Conservation (phyloP, 2,113 vertebrate species). For the Elanoides forficatus region DNA sequence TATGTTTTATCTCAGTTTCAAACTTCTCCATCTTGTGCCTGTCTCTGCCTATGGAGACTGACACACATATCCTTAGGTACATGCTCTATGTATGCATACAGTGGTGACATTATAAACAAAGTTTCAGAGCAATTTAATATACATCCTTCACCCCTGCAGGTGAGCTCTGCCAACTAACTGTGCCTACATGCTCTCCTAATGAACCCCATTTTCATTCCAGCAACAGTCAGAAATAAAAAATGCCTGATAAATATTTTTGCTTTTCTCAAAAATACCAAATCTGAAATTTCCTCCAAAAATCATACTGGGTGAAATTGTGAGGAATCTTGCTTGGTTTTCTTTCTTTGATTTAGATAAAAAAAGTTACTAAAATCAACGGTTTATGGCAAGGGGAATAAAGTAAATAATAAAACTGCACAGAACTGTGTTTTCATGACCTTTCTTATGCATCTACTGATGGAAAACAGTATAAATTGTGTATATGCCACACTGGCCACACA, state of each 20-base stretch:
- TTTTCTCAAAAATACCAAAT: neutral
- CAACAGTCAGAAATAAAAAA: neutral
- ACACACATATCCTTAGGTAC: accelerated
- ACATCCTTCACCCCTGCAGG: neutral
- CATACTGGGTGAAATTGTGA: neutral
- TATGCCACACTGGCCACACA: neutral
- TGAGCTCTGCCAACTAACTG: neutral
- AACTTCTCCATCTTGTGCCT: neutral
- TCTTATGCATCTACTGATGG: neutral
- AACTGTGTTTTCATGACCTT: neutral
- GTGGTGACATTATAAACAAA: neutral
- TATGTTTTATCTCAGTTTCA: neutral
- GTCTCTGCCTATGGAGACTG: neutral
- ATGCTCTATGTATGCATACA: accelerated
- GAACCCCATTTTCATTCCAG: neutral
- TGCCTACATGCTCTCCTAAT: neutral
- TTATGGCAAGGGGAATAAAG: neutral
- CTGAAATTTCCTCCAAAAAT: neutral
- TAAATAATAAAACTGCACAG: neutral
- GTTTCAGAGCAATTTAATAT: neutral
- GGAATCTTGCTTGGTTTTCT: neutral
- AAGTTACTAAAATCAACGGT: neutral
- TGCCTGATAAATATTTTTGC: neutral
- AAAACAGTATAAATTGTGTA: neutral
- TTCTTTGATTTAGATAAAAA: neutral